A percentile compares a stretch with the other conserved stretches of the same genome.
These are phyloP conservation scores for Aphis craccivora DNA, from an alignment of 1,140 invertebrate genomes.

Conservation along the genomic window DNA sequence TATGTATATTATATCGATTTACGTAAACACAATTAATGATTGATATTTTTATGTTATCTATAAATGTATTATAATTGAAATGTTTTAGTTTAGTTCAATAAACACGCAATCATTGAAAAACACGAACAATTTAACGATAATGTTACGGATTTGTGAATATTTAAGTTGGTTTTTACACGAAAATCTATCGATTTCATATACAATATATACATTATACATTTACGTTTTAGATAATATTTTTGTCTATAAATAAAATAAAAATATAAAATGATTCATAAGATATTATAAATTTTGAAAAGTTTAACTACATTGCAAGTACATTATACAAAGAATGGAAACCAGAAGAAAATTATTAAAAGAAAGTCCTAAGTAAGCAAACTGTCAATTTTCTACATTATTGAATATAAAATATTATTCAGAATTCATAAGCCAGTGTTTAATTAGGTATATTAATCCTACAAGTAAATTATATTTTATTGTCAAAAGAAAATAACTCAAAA, in stretches of 20 bases:
- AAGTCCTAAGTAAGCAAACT: constrained; percentile 15
- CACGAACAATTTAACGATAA: background rate
- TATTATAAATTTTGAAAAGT: background rate
- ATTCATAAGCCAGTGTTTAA: background rate
- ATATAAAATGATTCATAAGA: background rate
- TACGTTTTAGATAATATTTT: background rate
- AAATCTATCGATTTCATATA: background rate
- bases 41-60: background rate
- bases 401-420: background rate
- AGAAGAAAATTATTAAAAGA: background rate
- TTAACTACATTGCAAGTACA: background rate
- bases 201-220: too few relatives aligned
- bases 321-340: background rate
- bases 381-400: background rate
- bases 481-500: background rate
- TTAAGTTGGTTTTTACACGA: background rate
- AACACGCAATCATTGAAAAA: background rate
- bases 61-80: background rate
- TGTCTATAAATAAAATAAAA: background rate
- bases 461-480: background rate
- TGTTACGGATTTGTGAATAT: background rate
- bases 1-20: background rate
- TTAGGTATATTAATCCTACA: background rate
- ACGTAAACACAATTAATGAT: background rate
- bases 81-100: background rate